Conservation (phyloP, 2,888 invertebrate species). For the Taphrorychus bicolor region DNA sequence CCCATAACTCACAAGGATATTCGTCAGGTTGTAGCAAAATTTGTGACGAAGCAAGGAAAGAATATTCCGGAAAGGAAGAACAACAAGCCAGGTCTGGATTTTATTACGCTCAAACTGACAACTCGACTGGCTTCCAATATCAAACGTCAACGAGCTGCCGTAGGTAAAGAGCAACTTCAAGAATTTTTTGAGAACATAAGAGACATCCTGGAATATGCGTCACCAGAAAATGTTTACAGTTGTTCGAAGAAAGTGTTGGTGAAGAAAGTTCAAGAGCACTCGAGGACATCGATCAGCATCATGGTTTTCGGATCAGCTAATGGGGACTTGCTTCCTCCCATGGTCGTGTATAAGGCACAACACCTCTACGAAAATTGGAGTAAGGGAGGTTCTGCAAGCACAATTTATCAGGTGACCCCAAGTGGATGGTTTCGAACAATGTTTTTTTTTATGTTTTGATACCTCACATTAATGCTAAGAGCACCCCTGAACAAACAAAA, state of each 20-base stretch:
- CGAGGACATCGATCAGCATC: constrained; percentile 49
- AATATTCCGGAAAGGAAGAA: constrained; percentile 16
- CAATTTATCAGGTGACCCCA: constrained; percentile 30
- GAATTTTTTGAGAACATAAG: too few species aligned
- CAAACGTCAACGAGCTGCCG: too few species aligned
- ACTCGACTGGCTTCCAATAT: too few species aligned
- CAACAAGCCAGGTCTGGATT: constrained; percentile 28
- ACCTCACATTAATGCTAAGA: too few species aligned
- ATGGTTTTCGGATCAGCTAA: too few species aligned
- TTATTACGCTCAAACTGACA: constrained; percentile 4
- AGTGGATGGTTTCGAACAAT: constrained; percentile 43
- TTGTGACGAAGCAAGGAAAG: too few species aligned
- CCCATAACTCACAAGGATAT: too few species aligned
- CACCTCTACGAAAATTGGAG: constrained; percentile 21
- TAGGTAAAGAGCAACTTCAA: too few species aligned
- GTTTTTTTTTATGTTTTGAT: constrained; percentile 42
- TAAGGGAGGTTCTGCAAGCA: constrained; percentile 17
- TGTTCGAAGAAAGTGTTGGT: constrained; percentile 48
- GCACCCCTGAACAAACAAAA: too few species aligned
- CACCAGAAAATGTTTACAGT: constrained; percentile 13
- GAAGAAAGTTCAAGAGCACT: constrained; percentile 48
- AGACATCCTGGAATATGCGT: too few species aligned
- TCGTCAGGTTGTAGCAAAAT: too few species aligned
- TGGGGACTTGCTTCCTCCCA: too few species aligned
- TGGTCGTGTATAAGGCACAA: constrained; percentile 22